phyloP scores from a whole-genome alignment of 2,888 invertebrate genomes.

The Pseudococcus viburni region DNA sequence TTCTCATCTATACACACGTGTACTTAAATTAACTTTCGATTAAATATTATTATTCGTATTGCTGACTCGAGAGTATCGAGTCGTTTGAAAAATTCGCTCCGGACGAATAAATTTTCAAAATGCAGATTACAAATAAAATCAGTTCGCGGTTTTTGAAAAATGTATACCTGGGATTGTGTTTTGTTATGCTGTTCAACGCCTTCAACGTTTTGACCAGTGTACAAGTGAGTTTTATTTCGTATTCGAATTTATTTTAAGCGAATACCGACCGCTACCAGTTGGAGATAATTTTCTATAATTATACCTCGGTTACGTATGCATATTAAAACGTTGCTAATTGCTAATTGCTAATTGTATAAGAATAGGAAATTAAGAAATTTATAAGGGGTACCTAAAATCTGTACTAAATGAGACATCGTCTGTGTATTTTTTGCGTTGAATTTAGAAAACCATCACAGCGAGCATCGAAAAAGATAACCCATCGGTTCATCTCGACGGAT shows the following conservation, averaged over 20 bases:
- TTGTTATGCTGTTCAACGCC: neutral
- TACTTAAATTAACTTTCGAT: no score
- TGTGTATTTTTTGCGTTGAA: neutral
- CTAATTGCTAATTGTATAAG: no score
- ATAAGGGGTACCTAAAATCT: neutral
- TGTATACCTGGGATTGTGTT: neutral
- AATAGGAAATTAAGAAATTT: neutral
- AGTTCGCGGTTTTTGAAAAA: neutral
- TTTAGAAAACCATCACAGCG: slow-evolving; percentile 65
- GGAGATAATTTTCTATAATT: neutral
- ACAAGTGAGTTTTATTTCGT: neutral
- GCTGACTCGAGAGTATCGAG: no score
- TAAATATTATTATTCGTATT: no score
- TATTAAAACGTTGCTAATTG: no score
- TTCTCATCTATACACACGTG: no score
- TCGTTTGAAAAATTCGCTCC: no score
- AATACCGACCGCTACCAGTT: no score
- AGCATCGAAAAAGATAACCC: slow-evolving; percentile 66
- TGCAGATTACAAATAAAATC: neutral
- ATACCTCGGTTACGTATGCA: neutral
- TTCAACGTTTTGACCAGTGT: neutral
- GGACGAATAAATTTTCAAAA: neutral
- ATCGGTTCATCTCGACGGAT: slow-evolving; percentile 63
- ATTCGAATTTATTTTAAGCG: neutral
- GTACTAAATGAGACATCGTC: no score